Conservation (phyloP, 1,140 invertebrate species). For the Drosophila orosa region DNA sequence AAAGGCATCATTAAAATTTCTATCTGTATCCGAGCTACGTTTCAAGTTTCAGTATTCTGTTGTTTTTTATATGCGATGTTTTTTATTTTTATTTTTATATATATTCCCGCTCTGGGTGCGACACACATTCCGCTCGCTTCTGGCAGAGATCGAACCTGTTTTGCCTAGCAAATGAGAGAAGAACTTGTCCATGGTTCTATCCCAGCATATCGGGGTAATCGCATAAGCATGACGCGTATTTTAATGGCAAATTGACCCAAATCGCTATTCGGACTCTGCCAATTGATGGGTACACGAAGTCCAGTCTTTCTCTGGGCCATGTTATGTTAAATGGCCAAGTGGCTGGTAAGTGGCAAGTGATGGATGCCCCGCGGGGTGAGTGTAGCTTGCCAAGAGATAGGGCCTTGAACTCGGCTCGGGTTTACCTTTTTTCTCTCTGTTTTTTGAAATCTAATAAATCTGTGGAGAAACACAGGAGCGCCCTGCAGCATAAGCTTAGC, state of each 20-base stretch:
- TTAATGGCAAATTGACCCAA: constrained; percentile 72
- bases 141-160: constrained; percentile 69
- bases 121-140: constrained; percentile 50
- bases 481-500: not conserved
- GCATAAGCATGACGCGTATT: constrained; percentile 65
- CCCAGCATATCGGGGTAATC: constrained; percentile 29
- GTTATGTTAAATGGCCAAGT: constrained; percentile 11
- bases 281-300: constrained; percentile 29
- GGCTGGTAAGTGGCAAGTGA: constrained; percentile 22
- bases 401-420: constrained; percentile 11
- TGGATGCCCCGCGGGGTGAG: constrained; percentile 2
- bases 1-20: constrained; percentile 52
- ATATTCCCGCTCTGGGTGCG: constrained; percentile 50
- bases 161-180: constrained; percentile 63
- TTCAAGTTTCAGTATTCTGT: constrained; percentile 20
- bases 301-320: constrained; percentile 1
- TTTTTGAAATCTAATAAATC: constrained; percentile 12
- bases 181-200: constrained; percentile 9
- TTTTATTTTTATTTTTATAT: constrained; percentile 5
- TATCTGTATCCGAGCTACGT: constrained; percentile 25
- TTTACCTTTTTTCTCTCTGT: not conserved
- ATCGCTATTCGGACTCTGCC: constrained; percentile 26
- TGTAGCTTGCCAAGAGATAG: not conserved
- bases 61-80: too few relatives aligned
- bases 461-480: not conserved